Base-by-base conservation (phyloP, 2,797 vertebrate genomes). In the Melopsittacus undulatus region DNA sequence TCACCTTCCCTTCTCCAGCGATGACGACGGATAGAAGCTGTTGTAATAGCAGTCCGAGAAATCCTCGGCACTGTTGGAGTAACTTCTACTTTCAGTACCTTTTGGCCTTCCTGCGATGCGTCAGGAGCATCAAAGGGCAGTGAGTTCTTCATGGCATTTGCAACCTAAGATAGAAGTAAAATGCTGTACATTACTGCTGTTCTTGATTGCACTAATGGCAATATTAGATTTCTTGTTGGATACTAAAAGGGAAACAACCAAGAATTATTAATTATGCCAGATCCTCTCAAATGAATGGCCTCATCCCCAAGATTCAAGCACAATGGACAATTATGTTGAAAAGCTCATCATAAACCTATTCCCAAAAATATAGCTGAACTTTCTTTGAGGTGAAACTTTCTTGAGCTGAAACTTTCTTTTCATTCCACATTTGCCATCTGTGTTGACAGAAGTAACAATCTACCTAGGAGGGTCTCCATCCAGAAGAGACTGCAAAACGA, bases 1-100 rank as follows among this genome's bases (percentile, higher is more conserved):
- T 98, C 97, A 99, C 99, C 99, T 98, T 99, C 99, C 98, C 99
- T 98, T 97, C 98, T 99, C 99, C 99, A 99, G 95, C 99, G 98
- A 95, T 99, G 99, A 49, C 99, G 98, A 57, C 99, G 99, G 94
- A 99, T 99, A 45, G 99, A 99, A 90, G 99, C 99, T 4, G 99
- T 99, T 85, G 99, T 99, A 96, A 99, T 98, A 52, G 99, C 99
- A 9, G 99, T 99, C 95, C 99, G 98, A 97, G 99, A 99, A 97
- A 99, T 99, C 94, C 99, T 98, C 42, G 99, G 98, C 61, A 99
- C 98, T 79, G 99, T 99, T 6, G 99, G 99, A 2, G 99, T 99
- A 85, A 99, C 99, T 96, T 99, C 99, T 72, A 99, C 99, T 97
- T 99, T 99, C 88, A 99, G 98, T 76, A 99, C 98, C 96, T 99